These are phyloP conservation scores for Lepetodrilus schrolli DNA, from an alignment of 2,888 invertebrate genomes.

Conservation along the genomic window DNA sequence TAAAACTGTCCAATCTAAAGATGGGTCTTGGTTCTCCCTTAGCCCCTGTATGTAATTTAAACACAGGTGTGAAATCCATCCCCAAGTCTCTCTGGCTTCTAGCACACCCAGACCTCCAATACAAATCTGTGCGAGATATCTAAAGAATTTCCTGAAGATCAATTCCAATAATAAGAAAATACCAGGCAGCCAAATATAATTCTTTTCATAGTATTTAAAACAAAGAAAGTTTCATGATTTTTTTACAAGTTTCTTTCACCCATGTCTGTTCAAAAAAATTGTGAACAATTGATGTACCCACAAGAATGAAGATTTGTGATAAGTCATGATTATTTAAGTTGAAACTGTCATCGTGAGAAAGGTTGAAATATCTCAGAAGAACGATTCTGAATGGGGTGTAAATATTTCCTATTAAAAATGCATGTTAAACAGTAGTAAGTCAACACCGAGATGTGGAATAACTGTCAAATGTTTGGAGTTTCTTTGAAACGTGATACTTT, in stretches of 20 bases:
- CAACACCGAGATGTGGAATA: background rate
- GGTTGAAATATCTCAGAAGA: background rate
- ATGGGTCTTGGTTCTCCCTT: too few relatives aligned
- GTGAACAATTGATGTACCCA: background rate
- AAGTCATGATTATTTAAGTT: background rate
- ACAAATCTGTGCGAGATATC: too few relatives aligned
- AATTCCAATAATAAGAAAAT: background rate
- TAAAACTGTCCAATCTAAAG: too few relatives aligned
- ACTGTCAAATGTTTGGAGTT: background rate
- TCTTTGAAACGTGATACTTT: background rate
- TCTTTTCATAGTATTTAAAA: background rate
- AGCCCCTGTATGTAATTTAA: too few relatives aligned
- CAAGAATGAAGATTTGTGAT: background rate
- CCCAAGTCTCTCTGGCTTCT: too few relatives aligned
- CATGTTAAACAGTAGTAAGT: background rate
- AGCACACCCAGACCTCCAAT: too few relatives aligned
- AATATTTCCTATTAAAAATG: background rate
- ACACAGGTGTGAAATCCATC: too few relatives aligned
- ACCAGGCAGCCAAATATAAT: background rate
- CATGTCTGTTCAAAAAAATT: background rate
- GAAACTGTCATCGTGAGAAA: background rate
- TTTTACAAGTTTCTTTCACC: background rate
- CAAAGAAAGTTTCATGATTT: background rate
- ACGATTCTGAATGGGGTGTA: background rate
- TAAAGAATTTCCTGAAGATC: too few relatives aligned